phyloP scores from a whole-genome alignment of 2,113 vertebrate species.

The Thermophis baileyi region DNA sequence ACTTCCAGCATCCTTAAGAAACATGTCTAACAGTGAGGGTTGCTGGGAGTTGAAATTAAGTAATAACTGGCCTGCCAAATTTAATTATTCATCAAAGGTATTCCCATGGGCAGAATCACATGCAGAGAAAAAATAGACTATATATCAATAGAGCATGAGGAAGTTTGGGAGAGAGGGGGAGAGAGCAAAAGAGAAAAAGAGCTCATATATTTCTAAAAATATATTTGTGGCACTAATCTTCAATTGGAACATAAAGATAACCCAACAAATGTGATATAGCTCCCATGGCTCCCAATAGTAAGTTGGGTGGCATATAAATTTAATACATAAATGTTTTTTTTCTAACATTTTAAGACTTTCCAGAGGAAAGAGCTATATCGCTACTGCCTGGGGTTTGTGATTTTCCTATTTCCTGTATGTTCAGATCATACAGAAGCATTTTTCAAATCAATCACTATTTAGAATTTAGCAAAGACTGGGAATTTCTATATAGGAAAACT shows the following conservation, averaged over 20 bases:
- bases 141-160: not conserved
- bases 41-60: not conserved
- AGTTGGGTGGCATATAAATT: not conserved
- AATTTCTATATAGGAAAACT: not conserved
- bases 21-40: not conserved
- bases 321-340: not conserved
- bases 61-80: not conserved
- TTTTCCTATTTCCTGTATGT: not conserved
- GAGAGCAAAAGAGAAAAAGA: not conserved
- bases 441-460: not conserved
- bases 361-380: not conserved
- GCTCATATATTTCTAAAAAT: not conserved
- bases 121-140: not conserved
- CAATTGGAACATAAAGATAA: not conserved
- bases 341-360: not conserved
- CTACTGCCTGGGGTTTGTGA: not conserved
- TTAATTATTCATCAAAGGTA: not conserved
- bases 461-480: not conserved
- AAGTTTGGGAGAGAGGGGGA: not conserved
- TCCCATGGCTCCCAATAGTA: not conserved
- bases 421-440: not conserved
- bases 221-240: not conserved
- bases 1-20: not conserved
- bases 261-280: not conserved
- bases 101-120: not conserved